Base-by-base conservation (phyloP, 2,797 vertebrate species). In the Tadarida brasiliensis region DNA sequence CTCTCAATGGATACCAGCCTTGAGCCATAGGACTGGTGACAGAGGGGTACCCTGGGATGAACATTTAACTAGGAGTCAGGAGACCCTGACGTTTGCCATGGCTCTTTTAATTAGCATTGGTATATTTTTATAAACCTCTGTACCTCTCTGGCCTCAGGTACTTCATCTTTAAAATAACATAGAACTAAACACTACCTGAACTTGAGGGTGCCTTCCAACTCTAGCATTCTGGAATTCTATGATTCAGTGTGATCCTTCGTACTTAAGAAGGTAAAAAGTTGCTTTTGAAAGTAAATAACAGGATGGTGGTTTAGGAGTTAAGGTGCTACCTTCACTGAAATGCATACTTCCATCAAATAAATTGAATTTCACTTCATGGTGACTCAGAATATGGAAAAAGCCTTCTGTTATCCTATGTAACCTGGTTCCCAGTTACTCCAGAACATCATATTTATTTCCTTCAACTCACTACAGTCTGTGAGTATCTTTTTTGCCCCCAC, bases 241-340 rank as follows among this genome's bases (percentile, higher is more conserved):
- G 12, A 33, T 57, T 88, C 15, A 28, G 2, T 80, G 12, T 30
- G 28, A 82, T 30, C 22, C 11, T 77, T 96, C 54, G 54, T 20
- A 61, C 9, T 74, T 84, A 73, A 30, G 39, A 73, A 67, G 35
- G n/a, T 76, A 85, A 78, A 28, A 71, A 51, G 28, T 49, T 54
- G 20, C 24, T 77, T 91, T 87, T 80, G 47, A 57, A 91, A 86
- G 78, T 61, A 59, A 94, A 73, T 39, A 63, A 26, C 7, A 93
- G 6, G 90, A 76, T 59, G 30, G n/a, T 65, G 16, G 73, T 74
- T 65, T 61, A 76, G 35, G 17, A 49, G 20, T 65, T 77, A 73
- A 93, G 17, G 3, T 51, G 94, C 78, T 67, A 4, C 24, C 35
- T 90, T 87, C 39, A 83, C 2, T 93, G 57, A 96, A 84, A 84